Conservation (phyloP, 2,888 invertebrate genomes). For the Melikaiella ostensackeni region DNA sequence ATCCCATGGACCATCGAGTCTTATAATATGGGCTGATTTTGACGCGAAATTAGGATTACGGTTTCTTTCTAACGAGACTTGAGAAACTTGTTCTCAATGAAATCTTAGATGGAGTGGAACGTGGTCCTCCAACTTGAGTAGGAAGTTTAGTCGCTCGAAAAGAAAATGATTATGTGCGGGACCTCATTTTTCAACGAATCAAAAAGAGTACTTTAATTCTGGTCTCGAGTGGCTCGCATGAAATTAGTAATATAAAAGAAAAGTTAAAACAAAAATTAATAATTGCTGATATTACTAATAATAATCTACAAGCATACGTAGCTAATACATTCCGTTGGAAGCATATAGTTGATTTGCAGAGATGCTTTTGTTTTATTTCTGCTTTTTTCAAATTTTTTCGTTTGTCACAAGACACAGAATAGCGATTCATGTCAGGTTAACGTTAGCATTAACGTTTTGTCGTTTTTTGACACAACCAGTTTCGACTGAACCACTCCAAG, state of each 20-base stretch:
- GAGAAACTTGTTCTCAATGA: slow-evolving; percentile 33
- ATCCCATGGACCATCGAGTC: slow-evolving; percentile 47
- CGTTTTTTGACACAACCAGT: too few relatives aligned
- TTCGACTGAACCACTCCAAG: too few relatives aligned
- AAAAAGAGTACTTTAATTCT: not conserved
- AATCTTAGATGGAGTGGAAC: slow-evolving; percentile 31
- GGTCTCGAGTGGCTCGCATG: not conserved
- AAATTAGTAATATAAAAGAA: not conserved
- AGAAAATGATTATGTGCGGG: slow-evolving; percentile 23
- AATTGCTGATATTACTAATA: too few relatives aligned
- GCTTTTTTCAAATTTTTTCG: too few relatives aligned
- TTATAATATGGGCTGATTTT: slow-evolving; percentile 27
- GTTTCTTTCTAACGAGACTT: slow-evolving; percentile 30
- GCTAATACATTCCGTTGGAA: too few relatives aligned
- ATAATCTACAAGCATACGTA: too few relatives aligned
- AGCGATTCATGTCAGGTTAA: too few relatives aligned
- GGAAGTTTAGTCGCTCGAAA: slow-evolving; percentile 7
- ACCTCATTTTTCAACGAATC: not conserved
- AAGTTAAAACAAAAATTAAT: not conserved
- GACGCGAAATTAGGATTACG: slow-evolving; percentile 23
- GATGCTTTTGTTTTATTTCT: too few relatives aligned
- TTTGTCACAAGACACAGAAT: too few relatives aligned
- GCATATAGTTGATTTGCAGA: too few relatives aligned
- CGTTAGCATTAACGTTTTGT: too few relatives aligned
- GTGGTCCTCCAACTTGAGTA: slow-evolving; percentile 7